These are phyloP conservation scores for Taurulus bubalis DNA, from an alignment of 2,113 vertebrate species.

Conservation along the genomic window DNA sequence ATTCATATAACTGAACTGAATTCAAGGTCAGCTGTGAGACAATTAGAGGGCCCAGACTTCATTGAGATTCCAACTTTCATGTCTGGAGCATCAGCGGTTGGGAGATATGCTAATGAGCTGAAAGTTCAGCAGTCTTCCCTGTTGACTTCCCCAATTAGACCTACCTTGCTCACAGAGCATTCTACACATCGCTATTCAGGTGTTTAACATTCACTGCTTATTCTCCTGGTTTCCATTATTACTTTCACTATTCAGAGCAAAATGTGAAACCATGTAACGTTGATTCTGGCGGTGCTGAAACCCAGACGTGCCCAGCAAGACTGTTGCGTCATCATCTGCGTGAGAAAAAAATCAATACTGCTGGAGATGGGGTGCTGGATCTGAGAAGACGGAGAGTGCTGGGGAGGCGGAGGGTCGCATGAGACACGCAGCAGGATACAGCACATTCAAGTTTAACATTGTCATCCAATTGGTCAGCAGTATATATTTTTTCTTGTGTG, in stretches of 20 bases:
- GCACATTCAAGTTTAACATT: too few relatives aligned
- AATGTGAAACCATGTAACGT: constrained; percentile 29
- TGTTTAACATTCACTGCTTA: constrained; percentile 26
- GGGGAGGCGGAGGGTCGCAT: too few relatives aligned
- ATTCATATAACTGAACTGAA: constrained; percentile 8
- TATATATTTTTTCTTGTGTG: too few relatives aligned
- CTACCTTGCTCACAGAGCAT: neutral
- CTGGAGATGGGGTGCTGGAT: too few relatives aligned
- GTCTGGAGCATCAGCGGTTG: neutral
- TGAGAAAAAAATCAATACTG: neutral
- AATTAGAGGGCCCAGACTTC: constrained; percentile 28
- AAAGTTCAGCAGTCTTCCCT: constrained; percentile 31
- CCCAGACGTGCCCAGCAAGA: constrained; percentile 16
- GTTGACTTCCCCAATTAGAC: constrained; percentile 37
- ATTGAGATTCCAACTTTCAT: constrained; percentile 21
- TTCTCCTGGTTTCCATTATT: constrained; percentile 17
- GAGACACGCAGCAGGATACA: too few relatives aligned
- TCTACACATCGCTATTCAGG: constrained; percentile 2
- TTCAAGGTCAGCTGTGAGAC: constrained; percentile 27
- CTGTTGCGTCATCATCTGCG: constrained; percentile 27
- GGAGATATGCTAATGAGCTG: constrained; percentile 30
- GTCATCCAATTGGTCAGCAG: too few relatives aligned
- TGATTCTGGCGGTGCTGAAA: constrained; percentile 22
- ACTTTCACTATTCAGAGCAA: neutral
- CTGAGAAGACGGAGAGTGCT: too few relatives aligned